Percentiles rank a stretch among this genome's conserved stretches.
Evolutionary conservation across 1,140 invertebrate genomes (phyloP).

Genomic region (Tetramorium parvispinum): DNA sequence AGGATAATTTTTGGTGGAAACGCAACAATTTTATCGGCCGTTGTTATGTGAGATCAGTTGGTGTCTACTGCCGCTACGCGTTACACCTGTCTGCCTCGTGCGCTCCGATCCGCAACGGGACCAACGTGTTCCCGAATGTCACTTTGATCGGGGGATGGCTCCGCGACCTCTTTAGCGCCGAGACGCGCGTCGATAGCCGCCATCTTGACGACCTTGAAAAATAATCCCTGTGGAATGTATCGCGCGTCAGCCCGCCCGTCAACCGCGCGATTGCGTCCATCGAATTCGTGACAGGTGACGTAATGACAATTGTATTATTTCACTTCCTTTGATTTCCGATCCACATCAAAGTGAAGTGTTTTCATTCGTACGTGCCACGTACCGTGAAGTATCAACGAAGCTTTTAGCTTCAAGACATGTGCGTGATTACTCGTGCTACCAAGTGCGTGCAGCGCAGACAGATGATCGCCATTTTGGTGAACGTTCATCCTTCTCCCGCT

Average conservation of each 20-base stretch:
- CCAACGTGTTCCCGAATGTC: slow-evolving; percentile 34
- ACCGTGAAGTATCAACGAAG: neutral
- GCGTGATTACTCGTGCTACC: slow-evolving; percentile 23
- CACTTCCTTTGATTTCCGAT: neutral
- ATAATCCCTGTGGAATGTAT: neutral
- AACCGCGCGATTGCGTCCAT: neutral
- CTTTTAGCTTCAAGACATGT: neutral
- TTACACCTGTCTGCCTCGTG: slow-evolving; percentile 80
- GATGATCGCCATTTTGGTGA: slow-evolving; percentile 73
- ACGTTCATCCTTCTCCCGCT: slow-evolving; percentile 25
- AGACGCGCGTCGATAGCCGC: slow-evolving; percentile 41
- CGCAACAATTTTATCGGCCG: slow-evolving; percentile 85
- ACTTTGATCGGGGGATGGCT: slow-evolving; percentile 10
- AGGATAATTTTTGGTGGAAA: slow-evolving; percentile 85
- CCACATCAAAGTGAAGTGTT: slow-evolving; percentile 44
- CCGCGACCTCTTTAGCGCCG: neutral
- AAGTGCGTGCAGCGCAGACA: slow-evolving; percentile 29
- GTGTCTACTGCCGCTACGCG: slow-evolving; percentile 83
- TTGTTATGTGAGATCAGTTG: slow-evolving; percentile 85
- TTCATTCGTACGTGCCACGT: neutral
- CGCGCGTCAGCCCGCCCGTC: neutral
- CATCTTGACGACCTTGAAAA: slow-evolving; percentile 66
- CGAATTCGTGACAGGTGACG: slow-evolving; percentile 24
- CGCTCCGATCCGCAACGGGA: slow-evolving; percentile 46
- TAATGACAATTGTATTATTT: slow-evolving; percentile 9